Conservation (phyloP, 1,140 invertebrate genomes). For the Lepidurus packardi region DNA sequence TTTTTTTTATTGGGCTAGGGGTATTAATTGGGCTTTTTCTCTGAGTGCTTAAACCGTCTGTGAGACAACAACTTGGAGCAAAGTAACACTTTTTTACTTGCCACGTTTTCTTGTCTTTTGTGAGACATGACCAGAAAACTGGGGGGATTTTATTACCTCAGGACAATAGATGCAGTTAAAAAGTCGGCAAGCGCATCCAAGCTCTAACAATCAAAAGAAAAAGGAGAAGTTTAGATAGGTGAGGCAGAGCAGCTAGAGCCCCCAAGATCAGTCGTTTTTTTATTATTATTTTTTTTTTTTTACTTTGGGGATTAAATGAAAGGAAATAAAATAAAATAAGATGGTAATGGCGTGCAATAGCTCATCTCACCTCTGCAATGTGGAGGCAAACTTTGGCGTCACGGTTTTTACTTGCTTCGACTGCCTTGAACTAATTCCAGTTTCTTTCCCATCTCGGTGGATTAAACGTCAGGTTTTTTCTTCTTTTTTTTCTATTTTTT, state of each 20-base stretch:
- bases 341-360: conserved; percentile 6
- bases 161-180: conserved; percentile 4
- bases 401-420: conserved; percentile 14
- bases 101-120: background rate
- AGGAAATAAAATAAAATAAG: background rate
- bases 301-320: background rate
- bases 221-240: background rate
- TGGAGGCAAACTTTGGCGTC: background rate
- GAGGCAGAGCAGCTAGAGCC: background rate
- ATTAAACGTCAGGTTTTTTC: background rate
- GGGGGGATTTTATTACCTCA: background rate
- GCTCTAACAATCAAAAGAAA: background rate
- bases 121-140: background rate
- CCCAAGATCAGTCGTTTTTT: background rate
- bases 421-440: conserved; percentile 21
- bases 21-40: conserved; percentile 20
- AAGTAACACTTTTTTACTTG: background rate
- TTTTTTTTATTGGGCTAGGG: background rate
- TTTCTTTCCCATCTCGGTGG: background rate
- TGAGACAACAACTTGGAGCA: background rate
- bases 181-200: conserved; percentile 7
- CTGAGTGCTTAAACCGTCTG: background rate
- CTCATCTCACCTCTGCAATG: background rate
- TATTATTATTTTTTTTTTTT: background rate
- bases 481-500: no score